These are phyloP conservation scores for Dioctria rufipes DNA, from an alignment of 2,888 invertebrate genomes.

Conservation along the genomic window DNA sequence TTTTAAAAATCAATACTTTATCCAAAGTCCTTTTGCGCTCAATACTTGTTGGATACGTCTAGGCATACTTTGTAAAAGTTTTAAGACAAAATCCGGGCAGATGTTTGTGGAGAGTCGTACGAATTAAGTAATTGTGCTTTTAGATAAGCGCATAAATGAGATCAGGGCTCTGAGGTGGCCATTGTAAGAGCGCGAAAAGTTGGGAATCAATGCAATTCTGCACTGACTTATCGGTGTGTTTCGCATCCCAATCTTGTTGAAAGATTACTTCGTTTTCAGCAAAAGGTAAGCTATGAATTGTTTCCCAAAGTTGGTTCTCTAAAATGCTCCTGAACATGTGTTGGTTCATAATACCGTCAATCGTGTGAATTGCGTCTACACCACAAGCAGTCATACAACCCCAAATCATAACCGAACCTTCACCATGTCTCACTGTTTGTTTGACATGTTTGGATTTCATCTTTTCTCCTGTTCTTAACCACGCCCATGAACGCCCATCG, in stretches of 20 bases:
- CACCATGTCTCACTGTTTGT: background rate
- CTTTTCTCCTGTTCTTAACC: no score
- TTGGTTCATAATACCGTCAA: background rate
- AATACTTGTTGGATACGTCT: no score
- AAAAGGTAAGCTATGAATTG: background rate
- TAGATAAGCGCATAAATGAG: background rate
- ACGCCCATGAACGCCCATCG: background rate
- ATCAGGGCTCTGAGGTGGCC: background rate
- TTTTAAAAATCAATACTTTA: no score
- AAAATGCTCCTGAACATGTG: background rate
- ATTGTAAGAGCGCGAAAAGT: background rate
- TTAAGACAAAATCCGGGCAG: no score
- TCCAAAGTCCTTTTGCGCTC: no score
- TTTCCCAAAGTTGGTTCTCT: background rate
- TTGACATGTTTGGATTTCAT: no score
- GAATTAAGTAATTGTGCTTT: background rate
- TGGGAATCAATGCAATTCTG: background rate
- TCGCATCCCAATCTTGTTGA: background rate
- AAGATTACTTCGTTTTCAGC: background rate
- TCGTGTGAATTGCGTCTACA: background rate
- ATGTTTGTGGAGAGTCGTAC: no score
- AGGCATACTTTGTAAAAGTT: no score
- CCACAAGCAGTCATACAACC: background rate
- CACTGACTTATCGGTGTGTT: background rate
- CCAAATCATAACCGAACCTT: background rate